Evolutionary conservation across 2,113 vertebrate species (phyloP), one percentile per base, ranked within the genome.

Genomic region (Gavia stellata): DNA sequence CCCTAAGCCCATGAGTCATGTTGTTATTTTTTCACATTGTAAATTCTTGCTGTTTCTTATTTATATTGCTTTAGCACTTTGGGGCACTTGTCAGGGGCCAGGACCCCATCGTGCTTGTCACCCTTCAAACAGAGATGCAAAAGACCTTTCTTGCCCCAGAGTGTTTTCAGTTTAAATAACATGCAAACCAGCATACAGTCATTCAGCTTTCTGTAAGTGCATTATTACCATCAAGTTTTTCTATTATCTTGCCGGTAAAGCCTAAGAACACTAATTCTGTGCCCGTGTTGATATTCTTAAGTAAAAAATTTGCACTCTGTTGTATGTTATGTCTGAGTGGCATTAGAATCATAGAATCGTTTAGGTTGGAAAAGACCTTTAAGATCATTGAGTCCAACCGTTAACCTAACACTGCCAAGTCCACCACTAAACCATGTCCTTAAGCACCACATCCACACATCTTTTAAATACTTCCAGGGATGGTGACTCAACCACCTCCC

Each of bases 21-120:
- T 87, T 94, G 96, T 94, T 96, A 91, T 97, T 97, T 97, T 96
- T 97, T 85, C 95, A 97, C 89, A 91, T 96, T 97, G 89, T 97
- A 97, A 95, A 96, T 96, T 96, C 88, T 96, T 95, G 85, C 94
- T 95, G 58, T 95, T 96, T 72, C 53, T 86, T 96, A 92, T 91
- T 95, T 94, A 81, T 95, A 88, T 91, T 96, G n/a, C 78, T 92
- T 94, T 97, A 92, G 55, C 81, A 82, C 81, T 91, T 89, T 63
- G 82, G 67, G 81, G 74, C 67, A n/a, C 74, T 94, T 93, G 45
- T 81, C n/a, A 29, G 78, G 78, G 91, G 78, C 66, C 24, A 73
- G 53, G 25, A 91, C 65, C 83, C 49, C 56, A 33, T 65, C 2
- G 3, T 80, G 73, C 61, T 92, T 80, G 77, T 79, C 71, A 61